Percentiles rank a stretch among this genome's conserved stretches.
Evolutionary conservation across 2,888 invertebrate genomes (phyloP).

Genomic region (Conomelus anceps): DNA sequence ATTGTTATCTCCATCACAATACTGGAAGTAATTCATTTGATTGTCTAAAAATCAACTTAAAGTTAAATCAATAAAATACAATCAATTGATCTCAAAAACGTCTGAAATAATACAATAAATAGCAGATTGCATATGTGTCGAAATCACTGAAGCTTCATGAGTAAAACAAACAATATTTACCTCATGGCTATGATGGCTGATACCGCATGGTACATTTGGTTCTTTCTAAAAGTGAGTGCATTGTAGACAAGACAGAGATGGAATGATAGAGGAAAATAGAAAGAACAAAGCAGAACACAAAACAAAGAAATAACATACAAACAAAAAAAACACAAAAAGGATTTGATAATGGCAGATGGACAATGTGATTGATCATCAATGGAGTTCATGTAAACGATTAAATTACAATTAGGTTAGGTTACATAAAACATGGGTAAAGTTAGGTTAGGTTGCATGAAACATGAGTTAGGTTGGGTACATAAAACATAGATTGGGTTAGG

Average conservation of each 20-base stretch:
- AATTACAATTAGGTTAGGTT: too few species aligned
- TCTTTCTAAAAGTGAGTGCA: constrained; percentile 51
- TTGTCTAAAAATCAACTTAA: too few species aligned
- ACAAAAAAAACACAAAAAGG: neutral
- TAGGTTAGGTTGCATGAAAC: too few species aligned
- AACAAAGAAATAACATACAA: constrained; percentile 27
- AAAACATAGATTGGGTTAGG: too few species aligned
- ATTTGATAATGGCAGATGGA: neutral
- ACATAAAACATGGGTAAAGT: neutral
- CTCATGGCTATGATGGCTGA: constrained; percentile 89
- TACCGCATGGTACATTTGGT: constrained; percentile 94
- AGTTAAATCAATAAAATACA: too few species aligned
- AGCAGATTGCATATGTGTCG: neutral
- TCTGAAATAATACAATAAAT: too few species aligned
- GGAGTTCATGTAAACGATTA: neutral
- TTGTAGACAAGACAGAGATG: neutral
- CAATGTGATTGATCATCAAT: neutral
- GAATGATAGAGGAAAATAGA: neutral
- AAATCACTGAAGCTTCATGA: neutral
- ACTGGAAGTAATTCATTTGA: too few species aligned
- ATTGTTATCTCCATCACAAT: too few species aligned
- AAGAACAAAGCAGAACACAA: constrained; percentile 22
- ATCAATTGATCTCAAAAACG: too few species aligned
- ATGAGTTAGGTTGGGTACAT: neutral
- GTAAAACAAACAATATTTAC: constrained; percentile 48